Conservation (phyloP, 2,888 invertebrate species). For the Arctia plantaginis region DNA sequence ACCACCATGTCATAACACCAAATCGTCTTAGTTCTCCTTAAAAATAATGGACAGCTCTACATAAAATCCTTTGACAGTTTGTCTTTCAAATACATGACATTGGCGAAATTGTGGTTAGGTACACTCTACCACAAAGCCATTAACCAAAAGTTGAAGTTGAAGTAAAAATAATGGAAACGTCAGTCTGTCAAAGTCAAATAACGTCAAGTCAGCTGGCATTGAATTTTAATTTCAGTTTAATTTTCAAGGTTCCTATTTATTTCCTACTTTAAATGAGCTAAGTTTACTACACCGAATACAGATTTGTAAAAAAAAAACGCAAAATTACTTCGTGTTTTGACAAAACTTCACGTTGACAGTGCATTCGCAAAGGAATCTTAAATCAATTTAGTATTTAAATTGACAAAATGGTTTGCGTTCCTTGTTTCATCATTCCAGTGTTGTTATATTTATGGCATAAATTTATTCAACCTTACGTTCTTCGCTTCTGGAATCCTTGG, state of each 20-base stretch:
- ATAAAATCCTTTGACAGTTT: too few relatives aligned
- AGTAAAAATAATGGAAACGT: not conserved
- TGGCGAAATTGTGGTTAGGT: too few relatives aligned
- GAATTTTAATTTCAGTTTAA: not conserved
- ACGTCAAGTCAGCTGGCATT: constrained; percentile 7
- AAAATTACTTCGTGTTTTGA: not conserved
- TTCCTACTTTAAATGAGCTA: constrained; percentile 1
- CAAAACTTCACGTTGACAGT: not conserved
- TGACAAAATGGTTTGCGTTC: constrained; percentile 91
- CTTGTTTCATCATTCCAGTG: constrained; percentile 94
- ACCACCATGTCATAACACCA: too few relatives aligned
- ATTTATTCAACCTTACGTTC: constrained; percentile 92
- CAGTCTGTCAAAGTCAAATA: not conserved
- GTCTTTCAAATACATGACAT: too few relatives aligned
- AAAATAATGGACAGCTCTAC: too few relatives aligned
- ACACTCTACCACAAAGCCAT: too few relatives aligned
- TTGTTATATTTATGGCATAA: constrained; percentile 94
- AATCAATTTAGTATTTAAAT: not conserved
- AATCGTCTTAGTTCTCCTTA: not conserved
- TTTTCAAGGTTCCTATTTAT: constrained; percentile 8
- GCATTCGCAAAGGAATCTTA: not conserved
- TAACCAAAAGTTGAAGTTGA: too few relatives aligned
- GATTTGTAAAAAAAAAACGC: not conserved
- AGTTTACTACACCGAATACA: not conserved
- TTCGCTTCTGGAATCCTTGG: constrained; percentile 94